Base-by-base conservation (phyloP, 2,797 vertebrate genomes). In the Rhynchotus rufescens region DNA sequence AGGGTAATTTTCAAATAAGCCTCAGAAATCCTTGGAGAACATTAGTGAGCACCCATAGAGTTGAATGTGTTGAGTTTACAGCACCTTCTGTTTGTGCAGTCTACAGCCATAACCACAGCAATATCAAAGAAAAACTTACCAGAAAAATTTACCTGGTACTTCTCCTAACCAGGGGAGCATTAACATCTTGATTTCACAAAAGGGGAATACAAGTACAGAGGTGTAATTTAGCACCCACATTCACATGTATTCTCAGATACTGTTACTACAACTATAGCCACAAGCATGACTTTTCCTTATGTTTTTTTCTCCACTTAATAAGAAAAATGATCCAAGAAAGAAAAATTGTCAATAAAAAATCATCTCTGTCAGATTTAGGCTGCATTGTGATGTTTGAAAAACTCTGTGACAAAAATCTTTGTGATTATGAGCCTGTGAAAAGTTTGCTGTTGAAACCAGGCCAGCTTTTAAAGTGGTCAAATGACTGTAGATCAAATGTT, bases 401-500 rank as follows among this genome's bases (percentile, higher is more conserved):
- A 74, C 5, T 60, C 36, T 30, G 17, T 45, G 66, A 16, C 44
- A 93, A 90, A 82, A 6, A 4, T 26, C 20, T 79, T 79, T 57
- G 32, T 81, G 73, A 30, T 19, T 73, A 60, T 75, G 40, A 86
- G 21, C 34, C 32, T 69, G 20, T 38, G 60, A 84, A 76, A 60
- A 44, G 3, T 49, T 88, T 85, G 14, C 15, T 38, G 36, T 68
- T 45, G 47, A 88, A 80, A 80, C 42, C 30, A 36, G 8, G 76
- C 57, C 38, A 90, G 76, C 40, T 19, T 23, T 80, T 86, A 71
- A 72, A 61, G 57, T 86, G 61, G 73, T 65, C 28, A 54, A 77
- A 91, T 51, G 38, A 74, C 80, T 38, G 14, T 62, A 51, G 84
- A 59, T 65, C 21, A 90, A 93, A 92, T 92, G 40, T 93, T 94